phyloP scores from a whole-genome alignment of 64 coral and sea anemone genomes.

The Hydrozoanthus tunicans region DNA sequence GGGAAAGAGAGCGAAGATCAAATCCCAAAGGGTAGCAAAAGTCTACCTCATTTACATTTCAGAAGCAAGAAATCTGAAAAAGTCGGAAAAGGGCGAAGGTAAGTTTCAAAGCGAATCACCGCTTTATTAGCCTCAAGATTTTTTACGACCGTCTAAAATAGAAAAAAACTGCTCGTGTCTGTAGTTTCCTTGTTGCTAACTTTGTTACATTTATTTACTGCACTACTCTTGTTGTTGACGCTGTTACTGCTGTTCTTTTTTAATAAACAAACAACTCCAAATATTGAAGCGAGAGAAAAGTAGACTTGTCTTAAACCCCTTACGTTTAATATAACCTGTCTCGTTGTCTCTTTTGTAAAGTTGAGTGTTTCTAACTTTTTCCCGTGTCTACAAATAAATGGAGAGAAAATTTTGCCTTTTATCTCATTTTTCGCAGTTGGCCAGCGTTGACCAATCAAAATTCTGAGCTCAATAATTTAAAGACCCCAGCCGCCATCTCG shows the following conservation, averaged over 20 bases:
- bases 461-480: constrained; percentile 19
- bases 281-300: too few relatives aligned
- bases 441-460: constrained; percentile 61
- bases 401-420: not conserved
- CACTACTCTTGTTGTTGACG: too few relatives aligned
- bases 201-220: too few relatives aligned
- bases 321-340: too few relatives aligned
- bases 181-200: not conserved
- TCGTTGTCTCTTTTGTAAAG: not conserved
- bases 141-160: not conserved
- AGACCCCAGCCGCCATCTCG: constrained; percentile 83
- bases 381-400: too few relatives aligned
- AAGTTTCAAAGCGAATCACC: too few relatives aligned
- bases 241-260: too few relatives aligned
- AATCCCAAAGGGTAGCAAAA: constrained; percentile 10
- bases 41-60: not conserved
- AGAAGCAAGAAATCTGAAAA: constrained; percentile 8
- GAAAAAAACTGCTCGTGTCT: not conserved
- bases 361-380: not conserved
- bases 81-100: constrained; percentile 63
- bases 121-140: too few relatives aligned
- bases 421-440: constrained; percentile 65
- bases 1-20: not conserved
- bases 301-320: too few relatives aligned
- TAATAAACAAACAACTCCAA: too few relatives aligned